Evolutionary conservation across 2,888 invertebrate species (phyloP).

Genomic region (Macaria notata): DNA sequence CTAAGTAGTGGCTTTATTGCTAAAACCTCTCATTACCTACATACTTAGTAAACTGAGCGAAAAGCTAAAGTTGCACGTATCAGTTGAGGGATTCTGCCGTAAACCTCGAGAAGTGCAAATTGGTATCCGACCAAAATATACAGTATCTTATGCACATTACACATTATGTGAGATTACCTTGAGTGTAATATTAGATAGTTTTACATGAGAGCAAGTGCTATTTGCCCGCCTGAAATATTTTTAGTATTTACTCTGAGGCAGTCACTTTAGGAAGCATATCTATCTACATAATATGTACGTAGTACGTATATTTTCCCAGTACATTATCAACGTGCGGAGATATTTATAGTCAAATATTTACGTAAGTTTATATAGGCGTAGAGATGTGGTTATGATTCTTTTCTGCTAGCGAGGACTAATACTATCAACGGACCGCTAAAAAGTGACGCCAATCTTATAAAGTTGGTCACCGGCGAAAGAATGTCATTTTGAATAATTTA

Average conservation of each 20-base stretch:
- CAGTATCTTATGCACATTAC: slow-evolving; percentile 65
- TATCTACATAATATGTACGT: neutral
- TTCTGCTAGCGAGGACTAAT: too few species aligned
- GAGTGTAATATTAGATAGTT: slow-evolving; percentile 66
- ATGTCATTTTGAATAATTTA: too few species aligned
- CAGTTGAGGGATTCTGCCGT: slow-evolving; percentile 20
- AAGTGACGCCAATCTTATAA: too few species aligned
- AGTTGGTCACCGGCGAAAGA: too few species aligned
- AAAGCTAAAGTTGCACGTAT: neutral
- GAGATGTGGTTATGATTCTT: too few species aligned
- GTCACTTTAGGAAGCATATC: slow-evolving; percentile 17
- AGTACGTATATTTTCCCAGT: too few species aligned
- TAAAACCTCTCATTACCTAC: too few species aligned
- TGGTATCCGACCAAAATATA: slow-evolving; percentile 57
- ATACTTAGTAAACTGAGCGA: neutral
- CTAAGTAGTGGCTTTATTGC: too few species aligned
- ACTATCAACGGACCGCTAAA: too few species aligned
- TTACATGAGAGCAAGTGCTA: slow-evolving; percentile 53
- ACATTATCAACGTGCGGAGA: too few species aligned
- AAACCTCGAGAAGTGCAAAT: slow-evolving; percentile 53
- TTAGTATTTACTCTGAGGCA: slow-evolving; percentile 36
- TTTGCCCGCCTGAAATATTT: slow-evolving; percentile 48
- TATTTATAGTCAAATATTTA: too few species aligned
- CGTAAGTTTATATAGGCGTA: too few species aligned
- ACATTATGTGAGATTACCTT: slow-evolving; percentile 66